Base-by-base conservation (phyloP, 2,113 vertebrate species). In the Podarcis raffonei region DNA sequence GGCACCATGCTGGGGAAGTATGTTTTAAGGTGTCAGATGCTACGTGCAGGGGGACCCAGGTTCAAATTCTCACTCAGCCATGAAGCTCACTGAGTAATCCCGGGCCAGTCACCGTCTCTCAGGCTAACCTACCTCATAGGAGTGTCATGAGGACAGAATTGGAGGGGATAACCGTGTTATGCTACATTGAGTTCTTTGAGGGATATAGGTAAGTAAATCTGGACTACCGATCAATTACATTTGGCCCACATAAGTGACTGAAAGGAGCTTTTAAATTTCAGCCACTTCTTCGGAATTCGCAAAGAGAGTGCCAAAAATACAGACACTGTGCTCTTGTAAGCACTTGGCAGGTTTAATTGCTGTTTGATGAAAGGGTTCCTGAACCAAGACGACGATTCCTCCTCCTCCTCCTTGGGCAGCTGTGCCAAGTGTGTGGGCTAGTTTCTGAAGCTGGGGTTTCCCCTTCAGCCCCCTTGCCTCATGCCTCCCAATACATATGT, bases 401-500 rank as follows among this genome's bases (percentile, higher is more conserved):
- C 32, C 16, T 48, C 42, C 4, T 30, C 9, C 18, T 57, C 27
- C 23, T 42, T 30, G 32, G 65, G 68, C 12, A 74, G 5, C 12
- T 74, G 48, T 74, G 48, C 69, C 53, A 37, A 48, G 4, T 59
- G 71, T 75, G n/a, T 35, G 9, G 39, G 48, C 71, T 57, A 25
- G 30, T 74, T 37, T 11, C 32, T 75, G 5, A 23, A 37, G 37
- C 15, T 4, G 22, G n/a, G 1, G 8, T 1, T 59, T 27, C 20
- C n/a, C 25, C 37, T 11, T 16, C 13, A 1, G 1, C 3, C 13
- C 20, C 1, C 30, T 23, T 32, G 23, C 11, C n/a, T 15, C 1
- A 2, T 75, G 48, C 20, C 20, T 75, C 20, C 22, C 59, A 62
- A 62, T 62, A 20, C 75, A 16, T 27, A 35, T 37, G 1, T 8